A percentile compares a stretch with the other conserved stretches of the same genome.
These are phyloP conservation scores for Euthynnus affinis DNA, from an alignment of 2,797 vertebrate genomes.

Conservation along the genomic window DNA sequence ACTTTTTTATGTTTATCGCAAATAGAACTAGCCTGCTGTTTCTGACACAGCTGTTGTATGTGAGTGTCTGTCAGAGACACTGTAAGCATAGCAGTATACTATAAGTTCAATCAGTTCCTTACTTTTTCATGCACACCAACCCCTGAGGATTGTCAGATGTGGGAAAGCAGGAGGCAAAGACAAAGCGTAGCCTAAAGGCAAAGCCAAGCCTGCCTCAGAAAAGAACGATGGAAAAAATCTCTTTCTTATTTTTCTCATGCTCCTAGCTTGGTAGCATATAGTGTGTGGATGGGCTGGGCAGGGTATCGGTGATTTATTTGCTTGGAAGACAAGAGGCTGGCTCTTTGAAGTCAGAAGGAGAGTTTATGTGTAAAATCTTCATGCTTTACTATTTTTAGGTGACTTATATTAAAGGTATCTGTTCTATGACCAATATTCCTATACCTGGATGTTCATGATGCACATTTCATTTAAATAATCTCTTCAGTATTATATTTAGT, in stretches of 20 bases:
- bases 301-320: conserved; percentile 43
- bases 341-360: conserved; percentile 35
- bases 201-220: conserved; percentile 49
- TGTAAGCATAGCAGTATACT: conserved; percentile 43
- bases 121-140: conserved; percentile 59
- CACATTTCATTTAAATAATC: conserved; percentile 24
- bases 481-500: conserved; percentile 13
- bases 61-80: conserved; percentile 45
- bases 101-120: conserved; percentile 60
- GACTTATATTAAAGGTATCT: conserved; percentile 29
- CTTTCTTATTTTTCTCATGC: conserved; percentile 42
- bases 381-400: background rate
- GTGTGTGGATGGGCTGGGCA: conserved; percentile 18
- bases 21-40: conserved; percentile 50
- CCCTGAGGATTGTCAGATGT: conserved; percentile 64
- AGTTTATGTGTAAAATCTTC: conserved; percentile 5
- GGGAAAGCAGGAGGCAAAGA: conserved; percentile 54
- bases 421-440: conserved; percentile 9
- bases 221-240: conserved; percentile 28
- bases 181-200: conserved; percentile 65
- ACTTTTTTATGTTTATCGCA: conserved; percentile 48
- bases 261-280: background rate
- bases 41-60: conserved; percentile 29
- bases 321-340: conserved; percentile 31
- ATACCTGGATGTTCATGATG: conserved; percentile 2